These are phyloP conservation scores for Rutpela maculata DNA, from an alignment of 2,888 invertebrate species.

Conservation along the genomic window DNA sequence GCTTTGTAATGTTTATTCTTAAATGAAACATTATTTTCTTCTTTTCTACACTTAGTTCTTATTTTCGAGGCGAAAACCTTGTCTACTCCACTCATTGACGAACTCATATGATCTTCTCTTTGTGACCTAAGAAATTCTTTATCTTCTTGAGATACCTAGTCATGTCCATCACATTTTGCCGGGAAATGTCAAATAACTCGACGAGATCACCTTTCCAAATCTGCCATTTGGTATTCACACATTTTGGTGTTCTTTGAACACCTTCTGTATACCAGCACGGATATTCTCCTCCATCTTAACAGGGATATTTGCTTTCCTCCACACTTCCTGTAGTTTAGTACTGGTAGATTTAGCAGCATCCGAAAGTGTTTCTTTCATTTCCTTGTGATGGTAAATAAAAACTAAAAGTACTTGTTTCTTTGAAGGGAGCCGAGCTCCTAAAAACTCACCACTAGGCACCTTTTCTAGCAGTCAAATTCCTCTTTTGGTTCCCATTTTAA, in stretches of 20 bases:
- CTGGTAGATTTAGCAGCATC: no score
- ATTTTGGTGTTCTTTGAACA: not conserved
- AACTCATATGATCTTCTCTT: constrained; percentile 9
- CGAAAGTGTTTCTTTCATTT: no score
- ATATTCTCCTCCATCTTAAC: constrained; percentile 9
- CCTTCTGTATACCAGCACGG: constrained; percentile 1
- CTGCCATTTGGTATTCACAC: not conserved
- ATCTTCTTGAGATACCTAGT: not conserved
- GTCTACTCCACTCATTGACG: not conserved
- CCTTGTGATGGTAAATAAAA: no score
- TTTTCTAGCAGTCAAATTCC: no score
- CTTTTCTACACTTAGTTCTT: not conserved
- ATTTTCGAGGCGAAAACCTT: not conserved
- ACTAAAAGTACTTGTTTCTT: no score
- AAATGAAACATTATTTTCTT: not conserved
- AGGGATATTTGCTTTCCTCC: constrained; percentile 11
- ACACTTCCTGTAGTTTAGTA: no score
- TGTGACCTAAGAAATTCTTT: constrained; percentile 2
- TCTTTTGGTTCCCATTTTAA: no score
- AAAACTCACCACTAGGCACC: no score
- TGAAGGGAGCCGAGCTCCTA: no score
- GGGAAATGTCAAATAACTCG: not conserved
- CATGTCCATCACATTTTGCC: not conserved
- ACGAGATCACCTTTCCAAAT: not conserved
- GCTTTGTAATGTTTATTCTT: constrained; percentile 7